A percentile compares a stretch with the other conserved stretches of the same genome.
Conservation (phyloP, 2,113 vertebrate species). For the Thryonomys swinderianus region DNA sequence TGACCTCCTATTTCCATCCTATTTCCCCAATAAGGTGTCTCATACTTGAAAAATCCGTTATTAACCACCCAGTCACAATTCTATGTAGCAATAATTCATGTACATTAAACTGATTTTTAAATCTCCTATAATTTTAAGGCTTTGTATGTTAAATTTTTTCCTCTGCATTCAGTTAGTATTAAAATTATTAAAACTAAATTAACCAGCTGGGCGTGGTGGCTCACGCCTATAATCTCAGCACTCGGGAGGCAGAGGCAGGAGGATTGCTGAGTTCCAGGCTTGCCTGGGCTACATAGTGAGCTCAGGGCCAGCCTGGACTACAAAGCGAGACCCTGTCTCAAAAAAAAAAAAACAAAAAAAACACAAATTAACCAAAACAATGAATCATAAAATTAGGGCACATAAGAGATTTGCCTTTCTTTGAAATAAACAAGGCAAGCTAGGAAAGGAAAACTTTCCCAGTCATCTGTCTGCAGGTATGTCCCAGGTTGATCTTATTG, state of each 20-base stretch:
- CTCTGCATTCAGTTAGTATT: not conserved
- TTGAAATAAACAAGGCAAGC: not conserved
- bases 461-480: not conserved
- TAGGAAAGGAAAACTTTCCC: not conserved
- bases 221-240: no score
- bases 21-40: conserved; percentile 22
- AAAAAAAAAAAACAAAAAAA: no score
- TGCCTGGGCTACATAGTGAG: no score
- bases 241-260: no score
- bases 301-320: no score
- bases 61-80: conserved; percentile 21
- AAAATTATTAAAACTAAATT: conserved; percentile 47
- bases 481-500: not conserved
- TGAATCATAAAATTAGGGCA: not conserved
- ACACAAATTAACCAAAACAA: conserved; percentile 28
- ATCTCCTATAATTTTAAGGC: conserved; percentile 22
- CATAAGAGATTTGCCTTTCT: not conserved
- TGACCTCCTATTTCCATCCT: conserved; percentile 30
- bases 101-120: conserved; percentile 37
- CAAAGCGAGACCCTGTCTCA: no score
- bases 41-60: conserved; percentile 48
- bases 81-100: conserved; percentile 29
- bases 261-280: no score
- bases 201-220: no score
- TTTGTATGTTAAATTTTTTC: not conserved